Evolutionary conservation across 2,888 invertebrate species (phyloP).

Genomic region (Drosophila greeni): DNA sequence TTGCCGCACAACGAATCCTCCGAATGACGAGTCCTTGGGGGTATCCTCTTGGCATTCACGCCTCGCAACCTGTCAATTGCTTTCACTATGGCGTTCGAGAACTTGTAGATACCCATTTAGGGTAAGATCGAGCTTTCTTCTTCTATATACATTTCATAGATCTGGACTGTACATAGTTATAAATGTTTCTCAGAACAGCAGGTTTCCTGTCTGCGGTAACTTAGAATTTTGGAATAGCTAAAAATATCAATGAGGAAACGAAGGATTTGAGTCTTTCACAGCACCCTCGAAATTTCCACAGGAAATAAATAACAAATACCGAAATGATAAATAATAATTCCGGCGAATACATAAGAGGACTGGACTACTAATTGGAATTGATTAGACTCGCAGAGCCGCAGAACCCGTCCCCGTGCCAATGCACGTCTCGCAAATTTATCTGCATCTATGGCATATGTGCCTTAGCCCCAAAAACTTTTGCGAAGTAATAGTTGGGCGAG

Average conservation of each 20-base stretch:
- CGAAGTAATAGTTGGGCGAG: slow-evolving; percentile 40
- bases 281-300: slow-evolving; percentile 31
- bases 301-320: slow-evolving; percentile 74
- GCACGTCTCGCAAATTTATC: slow-evolving; percentile 76
- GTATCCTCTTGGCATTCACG: slow-evolving; percentile 49
- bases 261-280: background rate
- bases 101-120: slow-evolving; percentile 4
- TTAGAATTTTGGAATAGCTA: no score
- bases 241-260: background rate
- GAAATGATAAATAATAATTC: slow-evolving; percentile 79
- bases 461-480: slow-evolving; percentile 20
- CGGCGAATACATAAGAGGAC: slow-evolving; percentile 78
- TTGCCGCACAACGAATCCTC: slow-evolving; percentile 23
- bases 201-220: no score
- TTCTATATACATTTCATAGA: background rate
- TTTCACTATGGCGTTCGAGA: slow-evolving; percentile 12
- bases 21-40: slow-evolving; percentile 61
- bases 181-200: no score
- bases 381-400: slow-evolving; percentile 68
- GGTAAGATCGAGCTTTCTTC: background rate
- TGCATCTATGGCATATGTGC: slow-evolving; percentile 75
- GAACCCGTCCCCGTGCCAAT: slow-evolving; percentile 39
- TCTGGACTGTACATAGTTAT: no score
- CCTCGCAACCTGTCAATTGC: slow-evolving; percentile 66
- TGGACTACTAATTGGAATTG: slow-evolving; percentile 78